Percentiles rank a stretch among this genome's conserved stretches.
Evolutionary conservation across 2,113 vertebrate genomes (phyloP).

Genomic region (Synchiropus splendidus): DNA sequence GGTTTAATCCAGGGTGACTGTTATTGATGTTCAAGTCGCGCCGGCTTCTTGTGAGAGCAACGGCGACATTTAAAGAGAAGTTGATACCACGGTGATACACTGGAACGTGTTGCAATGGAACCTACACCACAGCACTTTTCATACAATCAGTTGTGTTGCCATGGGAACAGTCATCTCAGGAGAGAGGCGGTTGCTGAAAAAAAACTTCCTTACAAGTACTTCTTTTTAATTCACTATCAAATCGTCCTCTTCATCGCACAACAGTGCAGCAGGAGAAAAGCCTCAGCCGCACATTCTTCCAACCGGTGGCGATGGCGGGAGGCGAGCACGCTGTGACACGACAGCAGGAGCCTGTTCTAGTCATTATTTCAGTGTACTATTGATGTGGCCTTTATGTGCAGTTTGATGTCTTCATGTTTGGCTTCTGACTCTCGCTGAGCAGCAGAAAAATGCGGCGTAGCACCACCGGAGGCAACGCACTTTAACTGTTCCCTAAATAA

Average conservation of each 20-base stretch:
- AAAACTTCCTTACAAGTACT: constrained; percentile 10
- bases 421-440: constrained; percentile 26
- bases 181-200: constrained; percentile 28
- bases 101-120: constrained; percentile 64
- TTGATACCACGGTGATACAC: constrained; percentile 27
- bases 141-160: constrained; percentile 68
- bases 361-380: constrained; percentile 35
- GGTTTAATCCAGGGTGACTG: no score
- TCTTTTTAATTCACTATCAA: constrained; percentile 20
- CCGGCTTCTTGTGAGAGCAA: no score
- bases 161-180: constrained; percentile 69
- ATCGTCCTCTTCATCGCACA: constrained; percentile 40
- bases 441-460: constrained; percentile 21
- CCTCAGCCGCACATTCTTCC: constrained; percentile 35
- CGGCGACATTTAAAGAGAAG: background rate
- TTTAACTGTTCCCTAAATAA: constrained; percentile 45
- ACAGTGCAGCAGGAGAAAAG: constrained; percentile 10
- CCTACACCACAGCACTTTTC: constrained; percentile 65
- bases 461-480: constrained; percentile 23
- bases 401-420: constrained; percentile 40
- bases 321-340: constrained; percentile 31
- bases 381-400: constrained; percentile 45
- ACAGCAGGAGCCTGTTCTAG: constrained; percentile 18
- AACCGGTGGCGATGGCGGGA: constrained; percentile 22
- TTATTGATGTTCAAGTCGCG: no score